Base-by-base conservation (phyloP, 2,797 vertebrate genomes). In the Tragelaphus oryx region DNA sequence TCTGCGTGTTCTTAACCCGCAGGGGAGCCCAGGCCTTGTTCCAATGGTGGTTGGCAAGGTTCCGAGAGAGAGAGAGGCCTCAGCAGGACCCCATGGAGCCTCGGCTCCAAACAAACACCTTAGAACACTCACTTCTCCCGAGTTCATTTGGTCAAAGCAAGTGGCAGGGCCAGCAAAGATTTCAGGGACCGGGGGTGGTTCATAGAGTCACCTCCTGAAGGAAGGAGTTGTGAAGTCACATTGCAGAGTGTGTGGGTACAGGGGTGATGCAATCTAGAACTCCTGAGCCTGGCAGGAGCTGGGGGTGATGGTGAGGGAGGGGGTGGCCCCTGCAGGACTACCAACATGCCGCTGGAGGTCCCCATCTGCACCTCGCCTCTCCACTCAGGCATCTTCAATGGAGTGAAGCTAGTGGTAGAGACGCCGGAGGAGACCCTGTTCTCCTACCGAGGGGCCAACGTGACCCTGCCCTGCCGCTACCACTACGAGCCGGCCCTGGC, bases 391-490 rank as follows among this genome's bases (percentile, higher is more conserved):
- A 98, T 98, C 57, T 99, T 99, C 94, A 99, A 97, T 0, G 99
- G 99, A 10, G 96, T 99, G 46, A 99, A 82, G 80, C 98, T 99
- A 91, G 98, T 98, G 41, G 99, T 99, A 30, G 99, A 99, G 86
- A 99, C 99, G 0, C 97, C 98, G 0, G 97, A 98, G 81, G 97
- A 98, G 0, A 98, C 98, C 0, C 95, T 99, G 65, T 99, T 99
- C 30, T 99, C 98, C 94, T 97, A 98, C 78, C 99, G 81, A 0
- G 99, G 99, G 0, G 98, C 99, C 97, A 99, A 98, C 0, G 98
- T 99, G 96, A 99, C 98, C 2, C 98, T 99, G 46, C 99, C 99
- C 24, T 99, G 99, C 95, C 98, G 80, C 94, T 99, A 98, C 97
- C 98, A 37, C 80, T 99, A 99, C 0, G 98, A 99, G 85, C 99